Percentiles rank a stretch among this genome's conserved stretches.
phyloP scores from a whole-genome alignment of 37 sponge, comb jelly and placozoan genomes.

The Aplysina aerophoba region DNA sequence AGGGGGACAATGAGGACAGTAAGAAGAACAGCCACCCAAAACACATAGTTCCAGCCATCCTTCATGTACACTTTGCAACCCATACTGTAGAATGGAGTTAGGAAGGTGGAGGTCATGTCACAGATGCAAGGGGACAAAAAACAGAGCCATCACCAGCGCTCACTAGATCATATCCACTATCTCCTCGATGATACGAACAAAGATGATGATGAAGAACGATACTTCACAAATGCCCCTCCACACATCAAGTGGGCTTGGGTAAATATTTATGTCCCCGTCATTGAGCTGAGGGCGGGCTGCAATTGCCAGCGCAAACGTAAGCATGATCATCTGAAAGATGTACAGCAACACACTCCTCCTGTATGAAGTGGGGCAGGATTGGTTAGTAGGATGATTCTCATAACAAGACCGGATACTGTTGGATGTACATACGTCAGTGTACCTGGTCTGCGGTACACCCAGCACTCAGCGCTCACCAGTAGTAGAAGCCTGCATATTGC shows the following conservation, averaged over 20 bases:
- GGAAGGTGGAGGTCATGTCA: not conserved
- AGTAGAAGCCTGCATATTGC: constrained; percentile 21
- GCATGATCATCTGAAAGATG: constrained; percentile 35
- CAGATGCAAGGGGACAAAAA: not conserved
- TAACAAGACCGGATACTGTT: too few species aligned
- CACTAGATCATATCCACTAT: constrained; percentile 2
- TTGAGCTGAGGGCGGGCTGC: constrained; percentile 15
- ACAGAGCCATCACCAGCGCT: not conserved
- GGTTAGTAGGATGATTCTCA: too few species aligned
- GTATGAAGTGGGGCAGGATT: not conserved
- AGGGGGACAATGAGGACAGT: constrained; percentile 26
- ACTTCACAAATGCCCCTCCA: constrained; percentile 28
- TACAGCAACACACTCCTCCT: constrained; percentile 11
- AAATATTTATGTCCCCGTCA: not conserved
- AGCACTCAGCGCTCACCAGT: constrained; percentile 30
- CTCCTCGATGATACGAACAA: constrained; percentile 4
- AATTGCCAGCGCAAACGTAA: constrained; percentile 23
- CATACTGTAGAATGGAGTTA: constrained; percentile 9
- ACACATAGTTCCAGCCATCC: constrained; percentile 21
- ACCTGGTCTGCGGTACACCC: too few species aligned
- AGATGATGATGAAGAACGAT: not conserved
- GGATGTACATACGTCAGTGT: too few species aligned
- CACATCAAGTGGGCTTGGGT: constrained; percentile 19
- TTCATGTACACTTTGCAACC: not conserved
- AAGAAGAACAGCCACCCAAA: constrained; percentile 18